phyloP scores from a whole-genome alignment of 2,113 vertebrate species.

The Hippotragus niger region DNA sequence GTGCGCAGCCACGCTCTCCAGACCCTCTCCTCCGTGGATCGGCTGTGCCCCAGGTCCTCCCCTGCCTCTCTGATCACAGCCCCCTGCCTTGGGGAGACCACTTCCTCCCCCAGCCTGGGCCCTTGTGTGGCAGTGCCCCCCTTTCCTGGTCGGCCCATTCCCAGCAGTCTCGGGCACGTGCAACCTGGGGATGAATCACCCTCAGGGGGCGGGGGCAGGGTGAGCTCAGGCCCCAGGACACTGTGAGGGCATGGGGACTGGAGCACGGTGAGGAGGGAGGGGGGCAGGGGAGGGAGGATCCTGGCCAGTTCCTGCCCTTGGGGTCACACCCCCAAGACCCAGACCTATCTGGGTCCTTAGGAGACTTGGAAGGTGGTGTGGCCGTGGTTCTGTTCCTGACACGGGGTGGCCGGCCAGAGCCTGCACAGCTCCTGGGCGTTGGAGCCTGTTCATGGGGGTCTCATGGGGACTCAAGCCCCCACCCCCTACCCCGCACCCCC shows the following conservation, averaged over 20 bases:
- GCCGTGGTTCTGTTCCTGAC: not conserved
- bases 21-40: rapidly evolving
- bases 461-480: not conserved
- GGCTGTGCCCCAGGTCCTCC: rapidly evolving
- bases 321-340: not conserved
- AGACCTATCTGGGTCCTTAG: not conserved
- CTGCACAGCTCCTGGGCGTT: rapidly evolving
- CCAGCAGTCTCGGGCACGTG: not conserved
- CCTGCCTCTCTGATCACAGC: not conserved
- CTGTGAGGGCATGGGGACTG: not conserved
- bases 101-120: not conserved
- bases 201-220: rapidly evolving
- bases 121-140: not conserved
- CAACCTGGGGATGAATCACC: not conserved
- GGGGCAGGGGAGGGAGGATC: not conserved
- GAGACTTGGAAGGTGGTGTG: not conserved
- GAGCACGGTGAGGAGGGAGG: not conserved
- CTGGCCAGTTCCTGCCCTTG: not conserved
- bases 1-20: rapidly evolving
- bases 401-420: not conserved
- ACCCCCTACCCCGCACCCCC: rapidly evolving
- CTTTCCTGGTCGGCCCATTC: not conserved
- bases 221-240: not conserved
- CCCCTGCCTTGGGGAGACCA: not conserved
- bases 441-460: no score